phyloP scores from a whole-genome alignment of 2,888 invertebrate genomes.

The Athripsodes cinereus region DNA sequence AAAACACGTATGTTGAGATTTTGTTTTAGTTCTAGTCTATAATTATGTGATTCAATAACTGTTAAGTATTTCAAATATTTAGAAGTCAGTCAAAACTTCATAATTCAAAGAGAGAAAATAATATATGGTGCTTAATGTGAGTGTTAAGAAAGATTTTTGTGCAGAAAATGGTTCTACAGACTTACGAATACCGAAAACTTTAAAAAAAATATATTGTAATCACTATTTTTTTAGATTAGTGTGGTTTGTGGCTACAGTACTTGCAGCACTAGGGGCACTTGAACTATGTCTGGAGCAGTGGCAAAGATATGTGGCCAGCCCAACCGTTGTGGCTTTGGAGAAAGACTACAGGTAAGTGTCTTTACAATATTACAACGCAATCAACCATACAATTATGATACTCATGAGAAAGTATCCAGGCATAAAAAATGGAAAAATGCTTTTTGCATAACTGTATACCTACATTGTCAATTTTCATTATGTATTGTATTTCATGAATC shows the following conservation, averaged over 20 bases:
- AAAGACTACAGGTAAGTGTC: constrained; percentile 44
- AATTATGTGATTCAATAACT: not conserved
- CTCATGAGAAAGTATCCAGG: too few relatives aligned
- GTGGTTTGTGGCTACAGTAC: constrained; percentile 31
- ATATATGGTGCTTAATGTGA: too few relatives aligned
- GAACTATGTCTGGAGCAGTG: constrained; percentile 48
- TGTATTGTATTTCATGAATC: too few relatives aligned
- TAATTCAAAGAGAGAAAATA: not conserved
- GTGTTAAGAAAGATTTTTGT: too few relatives aligned
- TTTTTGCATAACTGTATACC: too few relatives aligned
- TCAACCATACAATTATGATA: too few relatives aligned
- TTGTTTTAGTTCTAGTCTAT: not conserved
- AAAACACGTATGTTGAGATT: too few relatives aligned
- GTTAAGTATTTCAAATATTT: not conserved
- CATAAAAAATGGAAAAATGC: too few relatives aligned
- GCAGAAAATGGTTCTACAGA: too few relatives aligned
- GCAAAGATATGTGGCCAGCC: constrained; percentile 52
- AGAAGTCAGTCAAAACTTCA: not conserved
- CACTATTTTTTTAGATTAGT: constrained; percentile 5
- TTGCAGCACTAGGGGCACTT: constrained; percentile 42
- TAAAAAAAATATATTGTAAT: not conserved
- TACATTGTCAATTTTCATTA: too few relatives aligned
- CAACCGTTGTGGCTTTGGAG: constrained; percentile 57
- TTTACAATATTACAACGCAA: too few relatives aligned
- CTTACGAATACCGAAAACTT: not conserved